Base-by-base conservation (phyloP, 2,888 invertebrate species). In the Pycnomerus fuliginosus region DNA sequence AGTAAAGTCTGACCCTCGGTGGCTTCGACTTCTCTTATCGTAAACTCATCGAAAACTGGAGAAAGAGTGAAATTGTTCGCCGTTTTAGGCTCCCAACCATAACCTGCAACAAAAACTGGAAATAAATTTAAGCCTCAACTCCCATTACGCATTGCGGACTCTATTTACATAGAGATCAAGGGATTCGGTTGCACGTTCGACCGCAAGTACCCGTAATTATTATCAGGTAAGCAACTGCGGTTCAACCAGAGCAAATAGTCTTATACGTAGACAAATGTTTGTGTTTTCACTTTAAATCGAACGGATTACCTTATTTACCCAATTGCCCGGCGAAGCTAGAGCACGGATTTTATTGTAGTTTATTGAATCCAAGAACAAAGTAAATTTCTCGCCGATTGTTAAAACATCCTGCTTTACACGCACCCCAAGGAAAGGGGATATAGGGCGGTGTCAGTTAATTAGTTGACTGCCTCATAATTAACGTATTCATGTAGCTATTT, bases 1-100 rank as follows among this genome's bases (percentile, higher is more conserved):
- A 70, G 62, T 12, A 71, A 64, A 14, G 72, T 69, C 53, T 73
- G 70, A 11, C 71, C 72, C 22, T 60, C 58, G 16, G 55, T 55
- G 10, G 72, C 72, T 31, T 68, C 63, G 13, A 69, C 56, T 49
- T 65, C 62, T 49, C 59, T 62, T 29, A 57, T 59, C 35, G 55
- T 48, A 42, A 65, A 56, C 29, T 64, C 65, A 42, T 68, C 68
- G 50, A 69, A 69, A 32, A 44, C 47, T 27, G 56, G 56, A 22
- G 50, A 24, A 16, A 53, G 48, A 28, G 48, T 27, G 15, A 45
- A 32, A 41, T 42, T 48, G 37, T 49, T 30, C 28, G 22, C 23
- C 5, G 7, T 34, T 24, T 34, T 34, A 14, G 22, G 22, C 16
- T 10, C 16, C 32, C 32, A 16, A 11, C 22, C 14, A 20, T 20